Conservation (phyloP, 2,113 vertebrate genomes). For the Mystacornis crossleyi region DNA sequence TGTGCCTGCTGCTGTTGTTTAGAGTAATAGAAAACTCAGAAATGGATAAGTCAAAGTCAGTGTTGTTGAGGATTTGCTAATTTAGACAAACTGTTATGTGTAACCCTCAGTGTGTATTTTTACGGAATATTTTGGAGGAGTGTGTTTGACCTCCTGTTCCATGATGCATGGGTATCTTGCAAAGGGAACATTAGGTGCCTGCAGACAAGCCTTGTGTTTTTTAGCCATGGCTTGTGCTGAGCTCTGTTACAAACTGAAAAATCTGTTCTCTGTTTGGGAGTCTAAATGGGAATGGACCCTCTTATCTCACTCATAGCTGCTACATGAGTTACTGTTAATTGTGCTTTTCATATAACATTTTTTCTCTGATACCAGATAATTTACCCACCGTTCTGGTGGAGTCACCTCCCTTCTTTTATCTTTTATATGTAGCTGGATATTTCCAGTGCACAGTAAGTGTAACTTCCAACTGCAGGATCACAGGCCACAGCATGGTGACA, state of each 20-base stretch:
- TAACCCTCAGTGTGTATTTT: background rate
- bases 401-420: background rate
- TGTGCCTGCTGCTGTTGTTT: background rate
- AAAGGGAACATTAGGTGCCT: background rate
- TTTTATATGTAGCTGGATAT: background rate
- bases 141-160: background rate
- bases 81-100: background rate
- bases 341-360: background rate
- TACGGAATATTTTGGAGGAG: background rate
- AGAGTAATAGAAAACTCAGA: background rate
- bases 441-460: background rate
- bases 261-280: background rate
- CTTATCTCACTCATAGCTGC: accelerated
- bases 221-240: background rate
- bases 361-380: background rate
- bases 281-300: background rate
- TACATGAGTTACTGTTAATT: background rate
- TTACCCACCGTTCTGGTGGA: background rate
- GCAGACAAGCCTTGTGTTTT: background rate
- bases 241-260: background rate
- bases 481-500: background rate
- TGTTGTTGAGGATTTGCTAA: background rate
- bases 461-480: background rate
- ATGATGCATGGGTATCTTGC: background rate
- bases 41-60: background rate